Evolutionary conservation across 2,797 vertebrate species (phyloP).

Genomic region (Poeciliopsis paucimaculata): DNA sequence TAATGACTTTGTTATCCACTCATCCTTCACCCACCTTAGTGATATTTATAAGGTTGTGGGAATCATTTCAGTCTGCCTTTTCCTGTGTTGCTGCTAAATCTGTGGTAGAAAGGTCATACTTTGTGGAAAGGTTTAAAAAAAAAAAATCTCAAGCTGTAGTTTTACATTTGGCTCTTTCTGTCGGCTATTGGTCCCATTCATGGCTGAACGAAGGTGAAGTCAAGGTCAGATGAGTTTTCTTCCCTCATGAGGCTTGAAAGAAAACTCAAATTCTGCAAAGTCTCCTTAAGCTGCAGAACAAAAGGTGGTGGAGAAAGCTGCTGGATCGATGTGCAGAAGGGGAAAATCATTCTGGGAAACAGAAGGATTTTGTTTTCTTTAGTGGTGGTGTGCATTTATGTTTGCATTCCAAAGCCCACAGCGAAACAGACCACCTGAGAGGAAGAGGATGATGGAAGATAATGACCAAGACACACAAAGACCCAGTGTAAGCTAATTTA

Average conservation of each 20-base stretch:
- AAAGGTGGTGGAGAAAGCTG: conserved; percentile 49
- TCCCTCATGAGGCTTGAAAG: conserved; percentile 64
- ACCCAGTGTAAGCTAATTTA: conserved; percentile 15
- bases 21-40: conserved; percentile 34
- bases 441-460: conserved; percentile 1
- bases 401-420: conserved; percentile 18
- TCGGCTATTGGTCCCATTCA: conserved; percentile 43
- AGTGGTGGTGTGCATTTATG: conserved; percentile 17
- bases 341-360: conserved; percentile 28
- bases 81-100: conserved; percentile 37
- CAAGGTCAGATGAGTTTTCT: conserved; percentile 73
- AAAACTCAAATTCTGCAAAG: conserved; percentile 63
- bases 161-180: conserved; percentile 58
- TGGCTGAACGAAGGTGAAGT: conserved; percentile 57
- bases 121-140: conserved; percentile 61
- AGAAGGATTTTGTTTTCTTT: conserved; percentile 32
- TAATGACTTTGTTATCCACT: conserved; percentile 49
- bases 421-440: conserved; percentile 16
- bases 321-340: conserved; percentile 63
- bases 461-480: conserved; percentile 3
- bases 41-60: conserved; percentile 56
- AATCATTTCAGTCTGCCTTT: conserved; percentile 47
- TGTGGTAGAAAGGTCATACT: conserved; percentile 70
- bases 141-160: conserved; percentile 62
- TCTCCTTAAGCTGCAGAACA: conserved; percentile 55